Percentiles rank a stretch among this genome's conserved stretches.
Conservation (phyloP, 2,797 vertebrate genomes). For the Sebastolobus alascanus region DNA sequence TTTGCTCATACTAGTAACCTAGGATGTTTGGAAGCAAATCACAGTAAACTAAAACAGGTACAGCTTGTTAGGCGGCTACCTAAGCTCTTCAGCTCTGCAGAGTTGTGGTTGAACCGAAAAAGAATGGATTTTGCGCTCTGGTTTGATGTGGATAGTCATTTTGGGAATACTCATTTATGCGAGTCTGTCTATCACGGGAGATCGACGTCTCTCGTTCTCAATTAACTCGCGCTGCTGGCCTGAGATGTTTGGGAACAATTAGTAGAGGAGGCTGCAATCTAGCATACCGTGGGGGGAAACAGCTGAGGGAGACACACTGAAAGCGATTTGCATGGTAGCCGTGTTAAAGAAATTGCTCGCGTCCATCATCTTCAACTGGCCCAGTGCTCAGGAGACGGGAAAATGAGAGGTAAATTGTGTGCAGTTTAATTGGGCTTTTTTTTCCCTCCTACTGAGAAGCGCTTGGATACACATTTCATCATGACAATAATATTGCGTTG, state of each 20-base stretch:
- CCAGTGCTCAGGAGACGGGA: conserved; percentile 57
- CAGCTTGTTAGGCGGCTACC: neutral
- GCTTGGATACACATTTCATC: conserved; percentile 26
- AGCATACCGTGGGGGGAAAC: conserved; percentile 54
- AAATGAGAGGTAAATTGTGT: conserved; percentile 75
- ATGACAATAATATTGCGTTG: conserved; percentile 22
- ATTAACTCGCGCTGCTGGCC: conserved; percentile 66
- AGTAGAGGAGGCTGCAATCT: conserved; percentile 75
- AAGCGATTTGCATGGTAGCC: conserved; percentile 76
- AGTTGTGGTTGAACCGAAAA: conserved; percentile 23
- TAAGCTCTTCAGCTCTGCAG: neutral
- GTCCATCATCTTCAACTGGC: conserved; percentile 77
- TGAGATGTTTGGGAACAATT: conserved; percentile 78
- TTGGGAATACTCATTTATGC: conserved; percentile 60
- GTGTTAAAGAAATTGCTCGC: conserved; percentile 75
- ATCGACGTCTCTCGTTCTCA: conserved; percentile 68
- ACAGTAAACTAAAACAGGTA: neutral
- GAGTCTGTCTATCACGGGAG: conserved; percentile 62
- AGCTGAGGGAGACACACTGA: conserved; percentile 56
- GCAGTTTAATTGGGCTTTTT: conserved; percentile 64
- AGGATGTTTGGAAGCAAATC: conserved; percentile 2
- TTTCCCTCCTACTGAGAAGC: conserved; percentile 28
- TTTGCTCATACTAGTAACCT: neutral
- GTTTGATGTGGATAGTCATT: conserved; percentile 48
- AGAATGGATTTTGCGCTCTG: conserved; percentile 9